Base-by-base conservation (phyloP, 2,797 vertebrate species). In the Coracias cyanogaster region DNA sequence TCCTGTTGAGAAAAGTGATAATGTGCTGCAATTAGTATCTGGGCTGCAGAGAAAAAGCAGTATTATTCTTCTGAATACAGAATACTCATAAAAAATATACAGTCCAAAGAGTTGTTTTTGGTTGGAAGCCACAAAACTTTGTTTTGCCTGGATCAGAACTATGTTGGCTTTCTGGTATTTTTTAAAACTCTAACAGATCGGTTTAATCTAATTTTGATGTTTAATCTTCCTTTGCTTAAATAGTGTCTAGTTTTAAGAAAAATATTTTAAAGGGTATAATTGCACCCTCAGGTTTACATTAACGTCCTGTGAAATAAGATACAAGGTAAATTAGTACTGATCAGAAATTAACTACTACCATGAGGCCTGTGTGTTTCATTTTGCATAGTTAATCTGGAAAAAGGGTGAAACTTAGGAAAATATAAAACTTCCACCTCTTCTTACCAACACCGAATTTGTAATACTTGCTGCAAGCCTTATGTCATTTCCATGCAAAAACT, bases 191-290 rank as follows among this genome's bases (percentile, higher is more conserved):
- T 79, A 93, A 48, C 15, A 37, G 73, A 64, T 88, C 54, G 28
- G n/a, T 65, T 65, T 95, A 95, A 94, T 94, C 58, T 83, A 88
- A 94, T 94, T 94, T 93, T 79, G 58, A 45, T 90, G 69, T 69
- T 94, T 90, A 94, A 62, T 83, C 79, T 76, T 88, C 19, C n/a
- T 51, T 60, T 94, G 82, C 94, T 94, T 94, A 90, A 93, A 88
- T 45, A 94, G 87, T 93, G 62, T 97, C 79, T 82, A 10, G 66
- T 94, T 96, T 94, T 84, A 93, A 95, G 77, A 48, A 93, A 94
- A 97, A 94, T 91, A 94, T 94, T 94, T 97, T 82, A 93, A 93
- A 70, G 48, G 25, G 19, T 78, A 82, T 94, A 88, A 93, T 91
- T 94, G 58, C n/a, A 86, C 49, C 21, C 58, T 51, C 51, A 86